Conservation (phyloP, 2,113 vertebrate genomes). For the Falcunculus frontatus region DNA sequence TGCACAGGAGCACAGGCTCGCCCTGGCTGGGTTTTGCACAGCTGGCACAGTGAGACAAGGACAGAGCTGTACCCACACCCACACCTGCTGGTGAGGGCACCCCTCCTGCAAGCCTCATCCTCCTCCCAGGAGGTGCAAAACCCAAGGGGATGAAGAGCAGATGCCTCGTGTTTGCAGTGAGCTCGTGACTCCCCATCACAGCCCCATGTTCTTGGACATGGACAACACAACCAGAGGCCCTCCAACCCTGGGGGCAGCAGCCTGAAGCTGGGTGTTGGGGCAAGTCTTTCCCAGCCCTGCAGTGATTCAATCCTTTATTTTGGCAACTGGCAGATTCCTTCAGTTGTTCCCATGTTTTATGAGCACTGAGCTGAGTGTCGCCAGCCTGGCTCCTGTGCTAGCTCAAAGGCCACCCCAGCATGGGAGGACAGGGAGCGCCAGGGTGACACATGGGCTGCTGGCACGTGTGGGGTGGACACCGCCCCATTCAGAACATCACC, state of each 20-base stretch:
- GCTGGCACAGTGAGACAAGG: background rate
- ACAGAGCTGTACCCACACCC: background rate
- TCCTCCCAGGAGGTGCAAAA: background rate
- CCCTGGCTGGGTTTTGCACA: background rate
- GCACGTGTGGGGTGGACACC: background rate
- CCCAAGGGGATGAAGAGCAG: background rate
- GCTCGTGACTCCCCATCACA: fast-evolving
- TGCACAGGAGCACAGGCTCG: background rate
- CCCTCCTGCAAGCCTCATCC: background rate
- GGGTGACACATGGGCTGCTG: background rate
- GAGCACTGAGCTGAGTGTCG: fast-evolving
- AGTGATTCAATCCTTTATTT: background rate
- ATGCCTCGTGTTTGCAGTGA: fast-evolving
- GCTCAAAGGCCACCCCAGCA: background rate
- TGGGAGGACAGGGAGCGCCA: fast-evolving
- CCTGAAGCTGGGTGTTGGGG: background rate
- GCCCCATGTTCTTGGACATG: fast-evolving
- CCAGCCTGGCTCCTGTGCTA: background rate
- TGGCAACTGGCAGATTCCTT: background rate
- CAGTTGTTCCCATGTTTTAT: background rate
- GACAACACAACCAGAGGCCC: background rate
- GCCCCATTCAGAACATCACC: too few species aligned
- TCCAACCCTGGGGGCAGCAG: background rate
- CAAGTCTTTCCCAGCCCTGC: background rate
- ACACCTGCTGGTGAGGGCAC: background rate